Base-by-base conservation (phyloP, 2,888 invertebrate genomes). In the Deilephila elpenor region DNA sequence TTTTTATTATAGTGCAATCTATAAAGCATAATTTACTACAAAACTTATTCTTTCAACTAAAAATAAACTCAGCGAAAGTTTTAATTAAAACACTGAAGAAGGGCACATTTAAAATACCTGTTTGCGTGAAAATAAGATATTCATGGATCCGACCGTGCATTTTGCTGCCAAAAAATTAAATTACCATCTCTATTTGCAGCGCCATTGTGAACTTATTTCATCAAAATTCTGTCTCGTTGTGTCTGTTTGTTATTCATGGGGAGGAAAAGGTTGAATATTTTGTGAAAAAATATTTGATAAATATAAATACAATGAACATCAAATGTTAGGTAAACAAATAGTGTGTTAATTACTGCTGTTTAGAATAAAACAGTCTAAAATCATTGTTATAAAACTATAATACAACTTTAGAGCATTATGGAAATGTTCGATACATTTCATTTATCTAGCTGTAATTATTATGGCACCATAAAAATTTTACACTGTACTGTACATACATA, bases 91-190 rank as follows among this genome's bases (percentile, higher is more conserved):
- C 29, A 17, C 60, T 32, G 19, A 29, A 60, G 60, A 60, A 60
- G 29, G 4, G 25, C 17, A 37, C 37, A n/a, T 7, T 64, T 32
- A 32, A 17, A 61, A 61, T 25, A 61, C 32, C 32, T 61, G 19
- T 61, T 61, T 32, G 7, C 29, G 61, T 61, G 19, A 5, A 19
- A 32, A 56, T 56, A 62, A 61, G 61, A 51, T 67, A 51, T 67
- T 51, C 25, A 51, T 17, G 51, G 5, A n/a, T 44, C 44, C 34
- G 34, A 34, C 34, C 20, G 67, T 67, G 44, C 37, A 62, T 20
- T n/a, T 56, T 56, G 56, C 56, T 51, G 67, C 25, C 51, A 67
- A 67, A 67, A 67, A 67, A 67, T 67, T 67, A 67, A 67, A 67
- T 67, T 67, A 67, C 20, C 67, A 67, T 67, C 25, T 51, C 6